phyloP scores from a whole-genome alignment of 2,888 invertebrate species.

The Lasioglossum oenotherae region DNA sequence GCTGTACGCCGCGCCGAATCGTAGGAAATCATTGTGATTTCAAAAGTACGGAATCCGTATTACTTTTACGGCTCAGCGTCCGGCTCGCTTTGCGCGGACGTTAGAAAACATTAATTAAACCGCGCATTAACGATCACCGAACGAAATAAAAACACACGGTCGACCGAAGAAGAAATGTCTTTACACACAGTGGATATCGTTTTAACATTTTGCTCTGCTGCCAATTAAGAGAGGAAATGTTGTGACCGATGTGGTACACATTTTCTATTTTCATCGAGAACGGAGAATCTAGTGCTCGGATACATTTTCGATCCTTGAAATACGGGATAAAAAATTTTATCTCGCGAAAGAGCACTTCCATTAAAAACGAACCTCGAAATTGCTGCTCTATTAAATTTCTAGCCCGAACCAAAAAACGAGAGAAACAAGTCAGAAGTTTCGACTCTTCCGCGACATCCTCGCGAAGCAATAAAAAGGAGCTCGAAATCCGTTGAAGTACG shows the following conservation, averaged over 20 bases:
- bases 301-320: too few relatives aligned
- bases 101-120: not conserved
- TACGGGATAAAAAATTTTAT: too few relatives aligned
- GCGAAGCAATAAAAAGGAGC: not conserved
- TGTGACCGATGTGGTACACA: not conserved
- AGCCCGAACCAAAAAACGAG: not conserved
- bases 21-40: conserved; percentile 15
- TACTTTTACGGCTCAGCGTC: not conserved
- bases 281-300: too few relatives aligned
- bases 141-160: not conserved
- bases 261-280: not conserved
- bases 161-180: not conserved
- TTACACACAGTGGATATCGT: not conserved
- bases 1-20: not conserved
- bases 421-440: not conserved
- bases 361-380: not conserved
- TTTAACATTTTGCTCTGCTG: not conserved
- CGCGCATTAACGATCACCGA: not conserved
- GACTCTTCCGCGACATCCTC: not conserved
- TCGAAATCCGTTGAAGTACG: not conserved
- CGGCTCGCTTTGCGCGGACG: not conserved
- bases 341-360: not conserved
- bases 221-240: not conserved
- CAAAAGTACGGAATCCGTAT: not conserved
- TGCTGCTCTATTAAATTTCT: not conserved